Conservation (phyloP, 2,113 vertebrate genomes). For the Colius striatus region DNA sequence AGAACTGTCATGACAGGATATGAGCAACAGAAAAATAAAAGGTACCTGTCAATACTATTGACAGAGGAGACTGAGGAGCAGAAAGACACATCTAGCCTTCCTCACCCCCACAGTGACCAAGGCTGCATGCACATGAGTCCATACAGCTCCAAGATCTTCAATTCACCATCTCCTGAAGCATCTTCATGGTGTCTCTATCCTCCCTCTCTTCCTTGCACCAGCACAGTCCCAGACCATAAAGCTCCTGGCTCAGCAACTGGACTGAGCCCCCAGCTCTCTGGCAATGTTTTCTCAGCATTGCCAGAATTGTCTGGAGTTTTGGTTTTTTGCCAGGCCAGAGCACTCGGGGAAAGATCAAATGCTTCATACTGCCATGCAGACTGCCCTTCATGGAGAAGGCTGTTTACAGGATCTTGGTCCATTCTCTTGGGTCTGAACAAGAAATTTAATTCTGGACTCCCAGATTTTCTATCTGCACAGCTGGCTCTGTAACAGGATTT, state of each 20-base stretch:
- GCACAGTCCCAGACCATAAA: background rate
- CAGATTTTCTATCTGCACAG: conserved; percentile 20
- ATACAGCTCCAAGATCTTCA: background rate
- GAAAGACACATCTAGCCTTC: background rate
- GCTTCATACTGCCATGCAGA: background rate
- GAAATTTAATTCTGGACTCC: conserved; percentile 42
- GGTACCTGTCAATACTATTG: rapidly evolving
- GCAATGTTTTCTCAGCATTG: background rate
- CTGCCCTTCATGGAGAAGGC: background rate
- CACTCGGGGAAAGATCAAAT: background rate
- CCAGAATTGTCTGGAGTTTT: background rate
- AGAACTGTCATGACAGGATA: background rate
- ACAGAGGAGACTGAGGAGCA: background rate
- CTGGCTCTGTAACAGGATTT: conserved; percentile 30
- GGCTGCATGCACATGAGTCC: rapidly evolving
- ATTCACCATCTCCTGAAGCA: background rate
- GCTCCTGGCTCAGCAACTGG: background rate
- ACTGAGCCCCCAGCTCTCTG: background rate
- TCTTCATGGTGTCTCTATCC: background rate
- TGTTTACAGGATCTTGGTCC: background rate
- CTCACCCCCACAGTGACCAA: rapidly evolving
- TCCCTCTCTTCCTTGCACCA: background rate
- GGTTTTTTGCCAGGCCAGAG: background rate
- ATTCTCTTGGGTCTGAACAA: background rate
- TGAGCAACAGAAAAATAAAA: background rate